Base-by-base conservation (phyloP, 2,113 vertebrate species). In the Phyllostomus discolor region DNA sequence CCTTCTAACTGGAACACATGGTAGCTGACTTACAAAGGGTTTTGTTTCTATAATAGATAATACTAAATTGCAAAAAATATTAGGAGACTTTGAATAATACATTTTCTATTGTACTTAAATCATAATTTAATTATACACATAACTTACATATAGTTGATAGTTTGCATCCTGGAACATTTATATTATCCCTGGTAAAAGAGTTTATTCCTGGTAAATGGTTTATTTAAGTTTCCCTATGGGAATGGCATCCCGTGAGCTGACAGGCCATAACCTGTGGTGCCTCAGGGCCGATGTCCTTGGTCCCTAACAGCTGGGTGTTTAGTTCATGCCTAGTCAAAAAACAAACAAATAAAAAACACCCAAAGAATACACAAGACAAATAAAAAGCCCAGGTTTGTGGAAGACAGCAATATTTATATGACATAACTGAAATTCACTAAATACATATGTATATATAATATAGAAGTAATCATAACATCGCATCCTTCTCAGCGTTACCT, bases 391-490 rank as follows among this genome's bases (percentile, higher is more conserved):
- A 59, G 28, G 41, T 76, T n/a, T 94, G 10, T 73, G 76, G 31
- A 91, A 78, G 76, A 91, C 14, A 86, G 24, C 15, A 80, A 52
- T 89, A 92, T 54, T 76, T 78, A 89, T 14, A 10, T 72, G 15
- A 31, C 90, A 88, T 57, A 82, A 78, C 33, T 92, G 19, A 89
- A 93, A 96, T 57, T 62, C 62, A 50, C 84, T 87, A n/a, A 80
- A 52, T 52, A 52, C 17, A 52, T 17, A 52, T 17, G 16, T 52
- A 5, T 52, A 52, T 50, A 15, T 15, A 50, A 50, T 16, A 93
- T 43, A 88, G 52, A 88, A 73, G 90, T 79, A 48, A 85, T 85
- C 67, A 88, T 70, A 83, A 79, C 95, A 66, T 59, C 82, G 31
- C 48, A 75, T 38, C 80, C 26, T 31, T 89, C 90, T 86, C 73